Evolutionary conservation across 2,888 invertebrate species (phyloP).

Genomic region (Lasioglossum figueresi): DNA sequence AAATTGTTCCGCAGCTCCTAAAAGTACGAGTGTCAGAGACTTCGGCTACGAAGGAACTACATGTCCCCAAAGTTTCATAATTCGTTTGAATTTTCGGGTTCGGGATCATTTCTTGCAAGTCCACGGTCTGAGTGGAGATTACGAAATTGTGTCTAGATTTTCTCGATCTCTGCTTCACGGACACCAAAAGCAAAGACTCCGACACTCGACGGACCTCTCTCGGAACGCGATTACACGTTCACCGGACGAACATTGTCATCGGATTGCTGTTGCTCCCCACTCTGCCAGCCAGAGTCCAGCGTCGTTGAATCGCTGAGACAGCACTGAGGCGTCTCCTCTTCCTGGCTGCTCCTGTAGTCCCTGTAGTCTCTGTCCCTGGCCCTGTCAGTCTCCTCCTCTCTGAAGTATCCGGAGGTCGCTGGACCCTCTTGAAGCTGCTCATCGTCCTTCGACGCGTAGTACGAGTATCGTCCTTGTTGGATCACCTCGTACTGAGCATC

Average conservation of each 20-base stretch:
- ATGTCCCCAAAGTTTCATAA: neutral
- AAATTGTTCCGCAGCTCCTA: neutral
- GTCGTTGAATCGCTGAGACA: slow-evolving; percentile 87
- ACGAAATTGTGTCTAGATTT: neutral
- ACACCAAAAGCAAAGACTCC: neutral
- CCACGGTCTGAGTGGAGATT: neutral
- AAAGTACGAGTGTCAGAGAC: neutral
- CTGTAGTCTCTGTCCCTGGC: slow-evolving; percentile 84
- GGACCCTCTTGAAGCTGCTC: slow-evolving; percentile 75
- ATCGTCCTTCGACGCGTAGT: slow-evolving; percentile 77
- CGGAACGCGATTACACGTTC: slow-evolving; percentile 74
- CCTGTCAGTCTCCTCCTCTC: slow-evolving; percentile 73
- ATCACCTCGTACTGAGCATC: slow-evolving; percentile 88
- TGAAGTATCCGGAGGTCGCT: slow-evolving; percentile 67
- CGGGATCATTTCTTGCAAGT: neutral
- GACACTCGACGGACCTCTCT: neutral
- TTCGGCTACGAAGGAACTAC: neutral
- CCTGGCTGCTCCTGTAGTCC: slow-evolving; percentile 83
- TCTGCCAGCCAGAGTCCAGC: slow-evolving; percentile 90
- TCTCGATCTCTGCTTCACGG: neutral
- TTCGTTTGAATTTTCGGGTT: neutral
- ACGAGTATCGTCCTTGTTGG: slow-evolving; percentile 82
- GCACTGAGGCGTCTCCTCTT: slow-evolving; percentile 83
- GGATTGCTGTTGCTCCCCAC: slow-evolving; percentile 84
- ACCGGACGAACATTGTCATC: slow-evolving; percentile 79